These are phyloP conservation scores for Moxostoma hubbsi DNA, from an alignment of 2,797 vertebrate genomes.

Conservation along the genomic window DNA sequence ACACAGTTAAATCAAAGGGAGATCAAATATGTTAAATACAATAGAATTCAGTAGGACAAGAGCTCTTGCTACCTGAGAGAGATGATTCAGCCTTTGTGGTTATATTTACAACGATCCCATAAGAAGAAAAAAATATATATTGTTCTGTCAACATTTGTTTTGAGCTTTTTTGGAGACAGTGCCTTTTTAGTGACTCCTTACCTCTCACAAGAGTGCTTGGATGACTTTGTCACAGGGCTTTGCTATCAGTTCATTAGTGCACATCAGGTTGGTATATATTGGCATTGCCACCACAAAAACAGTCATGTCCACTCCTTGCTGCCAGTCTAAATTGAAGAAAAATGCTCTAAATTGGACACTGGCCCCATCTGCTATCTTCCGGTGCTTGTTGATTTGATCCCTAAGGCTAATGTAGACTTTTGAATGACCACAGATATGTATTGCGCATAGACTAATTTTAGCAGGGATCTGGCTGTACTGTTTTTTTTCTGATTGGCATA, in stretches of 20 bases:
- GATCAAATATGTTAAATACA: background rate
- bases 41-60: background rate
- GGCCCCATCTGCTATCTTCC: slow-evolving; percentile 27
- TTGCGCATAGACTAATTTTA: slow-evolving; percentile 22
- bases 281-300: slow-evolving; percentile 33
- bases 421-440: slow-evolving; percentile 19
- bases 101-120: slow-evolving; percentile 73
- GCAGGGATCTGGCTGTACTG: slow-evolving; percentile 7
- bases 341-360: slow-evolving; percentile 41
- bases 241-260: slow-evolving; percentile 54
- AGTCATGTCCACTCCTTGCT: slow-evolving; percentile 30
- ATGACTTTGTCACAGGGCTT: slow-evolving; percentile 52
- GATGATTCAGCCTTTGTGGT: slow-evolving; percentile 53
- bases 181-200: slow-evolving; percentile 65
- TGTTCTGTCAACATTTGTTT: slow-evolving; percentile 64
- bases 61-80: slow-evolving; percentile 30
- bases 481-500: slow-evolving; percentile 7
- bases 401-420: slow-evolving; percentile 1
- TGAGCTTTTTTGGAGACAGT: slow-evolving; percentile 60
- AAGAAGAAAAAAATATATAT: slow-evolving; percentile 72
- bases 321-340: slow-evolving; percentile 35
- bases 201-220: slow-evolving; percentile 14
- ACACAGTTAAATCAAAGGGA: background rate
- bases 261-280: slow-evolving; percentile 48
- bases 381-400: slow-evolving; percentile 36